Conservation (phyloP, 2,113 vertebrate genomes). For the Mirounga angustirostris region DNA sequence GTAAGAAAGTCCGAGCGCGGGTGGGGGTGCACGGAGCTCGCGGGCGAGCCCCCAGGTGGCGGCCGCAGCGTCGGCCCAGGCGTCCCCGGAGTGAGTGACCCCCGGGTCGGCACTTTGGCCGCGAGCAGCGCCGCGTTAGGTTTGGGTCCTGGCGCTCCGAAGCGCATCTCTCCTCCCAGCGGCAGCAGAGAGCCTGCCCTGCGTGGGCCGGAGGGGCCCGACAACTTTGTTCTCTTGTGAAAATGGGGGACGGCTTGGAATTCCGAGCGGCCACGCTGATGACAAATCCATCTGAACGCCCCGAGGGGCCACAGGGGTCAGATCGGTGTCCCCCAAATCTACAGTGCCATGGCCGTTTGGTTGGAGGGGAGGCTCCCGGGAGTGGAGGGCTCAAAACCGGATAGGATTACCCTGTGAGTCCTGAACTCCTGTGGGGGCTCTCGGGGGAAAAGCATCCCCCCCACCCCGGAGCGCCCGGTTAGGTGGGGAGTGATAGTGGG, state of each 20-base stretch:
- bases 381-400: background rate
- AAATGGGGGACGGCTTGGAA: background rate
- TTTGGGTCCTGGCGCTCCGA: background rate
- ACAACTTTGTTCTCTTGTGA: slow-evolving; percentile 58
- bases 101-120: background rate
- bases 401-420: background rate
- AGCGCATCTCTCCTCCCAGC: background rate
- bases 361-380: background rate
- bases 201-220: background rate
- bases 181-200: background rate
- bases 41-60: background rate
- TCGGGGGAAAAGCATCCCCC: background rate
- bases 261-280: background rate
- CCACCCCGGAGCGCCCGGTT: background rate
- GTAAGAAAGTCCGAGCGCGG: slow-evolving; percentile 87
- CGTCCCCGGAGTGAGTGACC: background rate
- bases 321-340: background rate
- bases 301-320: background rate
- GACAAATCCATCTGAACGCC: background rate
- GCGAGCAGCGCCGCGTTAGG: background rate
- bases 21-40: background rate
- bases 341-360: background rate
- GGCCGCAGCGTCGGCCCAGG: background rate
- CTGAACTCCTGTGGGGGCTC: background rate
- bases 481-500: background rate